Evolutionary conservation across 2,888 invertebrate genomes (phyloP).

Genomic region (Abrostola triplasia): DNA sequence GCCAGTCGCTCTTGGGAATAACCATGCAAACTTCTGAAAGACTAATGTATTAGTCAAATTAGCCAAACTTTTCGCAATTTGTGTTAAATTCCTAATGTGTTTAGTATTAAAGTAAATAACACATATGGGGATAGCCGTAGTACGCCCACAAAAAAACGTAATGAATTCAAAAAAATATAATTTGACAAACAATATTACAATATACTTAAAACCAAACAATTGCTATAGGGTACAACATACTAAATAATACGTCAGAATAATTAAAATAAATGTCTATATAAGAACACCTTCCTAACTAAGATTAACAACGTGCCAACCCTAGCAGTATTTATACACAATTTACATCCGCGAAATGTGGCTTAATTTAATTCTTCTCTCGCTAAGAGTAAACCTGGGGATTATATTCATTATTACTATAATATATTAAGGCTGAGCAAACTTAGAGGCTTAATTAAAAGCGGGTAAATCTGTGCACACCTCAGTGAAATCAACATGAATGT

Average conservation of each 20-base stretch:
- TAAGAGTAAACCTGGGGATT: slow-evolving; percentile 47
- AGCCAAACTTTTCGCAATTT: slow-evolving; percentile 13
- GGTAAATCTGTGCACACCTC: slow-evolving; percentile 54
- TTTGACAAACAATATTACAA: too few species aligned
- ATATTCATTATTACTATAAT: slow-evolving; percentile 61
- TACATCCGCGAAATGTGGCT: slow-evolving; percentile 40
- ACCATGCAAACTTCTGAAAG: slow-evolving; percentile 25
- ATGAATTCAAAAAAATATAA: too few species aligned
- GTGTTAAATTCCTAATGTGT: slow-evolving; percentile 15
- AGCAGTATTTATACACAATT: slow-evolving; percentile 35
- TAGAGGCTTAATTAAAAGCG: slow-evolving; percentile 65
- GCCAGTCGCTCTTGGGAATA: slow-evolving; percentile 30
- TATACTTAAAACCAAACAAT: not conserved
- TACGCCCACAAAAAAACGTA: too few species aligned
- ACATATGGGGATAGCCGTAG: too few species aligned
- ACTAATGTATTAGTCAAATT: slow-evolving; percentile 29
- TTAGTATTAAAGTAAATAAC: too few species aligned
- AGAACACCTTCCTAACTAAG: slow-evolving; percentile 28
- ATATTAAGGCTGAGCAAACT: slow-evolving; percentile 59
- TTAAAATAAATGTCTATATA: slow-evolving; percentile 20
- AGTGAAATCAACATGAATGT: slow-evolving; percentile 37
- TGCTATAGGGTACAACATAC: not conserved
- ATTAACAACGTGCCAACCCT: slow-evolving; percentile 32
- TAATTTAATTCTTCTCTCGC: slow-evolving; percentile 51
- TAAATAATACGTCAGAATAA: not conserved